Percentiles rank a stretch among this genome's conserved stretches.
phyloP scores from a whole-genome alignment of 2,888 invertebrate species.

The Thecophora atra region DNA sequence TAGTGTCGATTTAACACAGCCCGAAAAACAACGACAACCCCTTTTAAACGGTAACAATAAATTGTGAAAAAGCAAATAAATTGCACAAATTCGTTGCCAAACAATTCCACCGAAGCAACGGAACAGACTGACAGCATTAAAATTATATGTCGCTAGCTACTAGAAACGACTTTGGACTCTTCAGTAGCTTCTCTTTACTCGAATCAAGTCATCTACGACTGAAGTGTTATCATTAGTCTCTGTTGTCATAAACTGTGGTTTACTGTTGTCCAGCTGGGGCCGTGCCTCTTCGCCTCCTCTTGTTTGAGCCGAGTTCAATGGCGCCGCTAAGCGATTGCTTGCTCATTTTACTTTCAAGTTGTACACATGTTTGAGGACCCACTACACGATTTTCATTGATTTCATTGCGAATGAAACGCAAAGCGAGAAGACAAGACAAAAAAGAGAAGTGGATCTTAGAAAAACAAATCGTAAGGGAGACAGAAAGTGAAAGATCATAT shows the following conservation, averaged over 20 bases:
- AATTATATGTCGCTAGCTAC: too few relatives aligned
- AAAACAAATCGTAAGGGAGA: too few relatives aligned
- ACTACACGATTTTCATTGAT: neutral
- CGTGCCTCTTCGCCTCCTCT: neutral
- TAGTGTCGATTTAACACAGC: neutral
- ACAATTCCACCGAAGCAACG: neutral
- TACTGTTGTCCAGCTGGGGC: neutral
- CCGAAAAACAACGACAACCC: neutral
- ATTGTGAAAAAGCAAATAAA: neutral
- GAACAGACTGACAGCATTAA: neutral
- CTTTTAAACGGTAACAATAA: neutral
- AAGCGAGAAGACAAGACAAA: too few relatives aligned
- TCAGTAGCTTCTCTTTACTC: too few relatives aligned
- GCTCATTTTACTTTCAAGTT: constrained; percentile 19
- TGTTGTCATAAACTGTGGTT: constrained; percentile 34
- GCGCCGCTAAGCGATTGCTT: neutral
- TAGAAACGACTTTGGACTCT: too few relatives aligned
- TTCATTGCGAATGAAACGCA: neutral
- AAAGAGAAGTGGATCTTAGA: too few relatives aligned
- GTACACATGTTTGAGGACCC: constrained; percentile 13
- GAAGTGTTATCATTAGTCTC: neutral
- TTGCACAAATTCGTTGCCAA: neutral
- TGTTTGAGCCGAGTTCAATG: neutral
- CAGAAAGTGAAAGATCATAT: too few relatives aligned
- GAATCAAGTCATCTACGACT: constrained; percentile 2